Percentiles rank a stretch among this genome's conserved stretches.
phyloP scores from a whole-genome alignment of 2,888 invertebrate species.

The Cataglyphis livida region DNA sequence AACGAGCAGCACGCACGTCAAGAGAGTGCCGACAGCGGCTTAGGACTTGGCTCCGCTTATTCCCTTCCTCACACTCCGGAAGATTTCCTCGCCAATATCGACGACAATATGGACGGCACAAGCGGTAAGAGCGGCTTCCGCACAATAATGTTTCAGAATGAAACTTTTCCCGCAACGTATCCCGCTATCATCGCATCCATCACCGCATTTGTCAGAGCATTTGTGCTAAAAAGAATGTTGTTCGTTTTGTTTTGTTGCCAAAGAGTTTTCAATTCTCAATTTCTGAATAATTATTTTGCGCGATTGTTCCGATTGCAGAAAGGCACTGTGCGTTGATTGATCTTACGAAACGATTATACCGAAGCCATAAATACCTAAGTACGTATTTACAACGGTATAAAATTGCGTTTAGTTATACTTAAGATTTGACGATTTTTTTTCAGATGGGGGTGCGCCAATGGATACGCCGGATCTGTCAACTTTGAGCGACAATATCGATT shows the following conservation, averaged over 20 bases:
- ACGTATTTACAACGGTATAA: conserved; percentile 30
- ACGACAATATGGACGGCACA: conserved; percentile 96
- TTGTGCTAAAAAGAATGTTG: conserved; percentile 35
- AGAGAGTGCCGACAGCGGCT: conserved; percentile 97
- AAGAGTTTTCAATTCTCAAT: conserved; percentile 13
- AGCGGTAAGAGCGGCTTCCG: conserved; percentile 87
- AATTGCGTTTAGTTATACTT: conserved; percentile 20
- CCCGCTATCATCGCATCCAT: not conserved
- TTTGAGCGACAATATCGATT: conserved; percentile 93
- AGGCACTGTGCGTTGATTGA: conserved; percentile 46
- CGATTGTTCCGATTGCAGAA: conserved; percentile 44
- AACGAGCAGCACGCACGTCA: conserved; percentile 95
- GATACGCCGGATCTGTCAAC: conserved; percentile 90
- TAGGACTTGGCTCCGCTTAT: conserved; percentile 95
- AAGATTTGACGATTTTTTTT: conserved; percentile 46
- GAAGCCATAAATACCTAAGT: conserved; percentile 48
- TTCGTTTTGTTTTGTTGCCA: conserved; percentile 33
- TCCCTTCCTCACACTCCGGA: conserved; percentile 97
- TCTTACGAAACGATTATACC: conserved; percentile 49
- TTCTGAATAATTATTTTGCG: conserved; percentile 40
- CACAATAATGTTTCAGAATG: not conserved
- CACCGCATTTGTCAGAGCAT: not conserved
- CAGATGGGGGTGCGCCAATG: conserved; percentile 90
- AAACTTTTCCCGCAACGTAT: conserved; percentile 10
- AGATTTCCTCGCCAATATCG: conserved; percentile 96